These are phyloP conservation scores for Drosophila yooni DNA, from an alignment of 2,888 invertebrate species.

Conservation along the genomic window DNA sequence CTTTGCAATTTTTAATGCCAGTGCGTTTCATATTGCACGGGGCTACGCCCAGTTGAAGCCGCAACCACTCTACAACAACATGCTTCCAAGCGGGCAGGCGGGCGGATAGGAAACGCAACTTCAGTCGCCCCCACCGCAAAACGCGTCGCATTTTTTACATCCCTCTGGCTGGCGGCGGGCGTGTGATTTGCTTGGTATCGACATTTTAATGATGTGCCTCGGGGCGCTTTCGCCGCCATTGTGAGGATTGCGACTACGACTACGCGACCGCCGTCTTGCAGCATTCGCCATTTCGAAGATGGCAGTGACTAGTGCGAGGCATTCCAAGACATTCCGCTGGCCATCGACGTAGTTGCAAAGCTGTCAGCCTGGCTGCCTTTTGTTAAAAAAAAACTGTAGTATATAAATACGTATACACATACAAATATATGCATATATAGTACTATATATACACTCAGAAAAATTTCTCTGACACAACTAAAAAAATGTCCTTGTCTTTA, in stretches of 20 bases:
- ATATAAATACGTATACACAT: slow-evolving; percentile 12
- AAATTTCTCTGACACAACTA: not conserved
- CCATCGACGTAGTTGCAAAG: slow-evolving; percentile 52
- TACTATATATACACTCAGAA: not conserved
- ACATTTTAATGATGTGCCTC: slow-evolving; percentile 84
- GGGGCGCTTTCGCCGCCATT: slow-evolving; percentile 69
- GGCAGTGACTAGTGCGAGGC: slow-evolving; percentile 29
- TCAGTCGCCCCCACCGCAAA: slow-evolving; percentile 53
- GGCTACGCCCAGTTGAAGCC: slow-evolving; percentile 55
- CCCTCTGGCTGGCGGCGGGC: slow-evolving; percentile 67
- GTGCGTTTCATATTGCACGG: slow-evolving; percentile 66
- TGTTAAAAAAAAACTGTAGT: slow-evolving; percentile 26
- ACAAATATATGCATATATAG: slow-evolving; percentile 8
- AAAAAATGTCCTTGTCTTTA: not conserved
- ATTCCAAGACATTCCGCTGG: slow-evolving; percentile 63
- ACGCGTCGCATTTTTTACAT: slow-evolving; percentile 65
- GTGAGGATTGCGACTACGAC: slow-evolving; percentile 39
- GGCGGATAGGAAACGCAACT: slow-evolving; percentile 8
- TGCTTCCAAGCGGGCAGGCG: slow-evolving; percentile 6
- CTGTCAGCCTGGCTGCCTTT: slow-evolving; percentile 54
- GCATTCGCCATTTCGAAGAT: slow-evolving; percentile 53
- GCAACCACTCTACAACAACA: not conserved
- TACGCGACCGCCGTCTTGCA: slow-evolving; percentile 58
- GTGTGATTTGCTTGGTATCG: slow-evolving; percentile 82
- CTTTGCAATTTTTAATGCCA: slow-evolving; percentile 75